These are phyloP conservation scores for Dipodomys ordii DNA, from an alignment of 2,113 vertebrate species.

Conservation along the genomic window DNA sequence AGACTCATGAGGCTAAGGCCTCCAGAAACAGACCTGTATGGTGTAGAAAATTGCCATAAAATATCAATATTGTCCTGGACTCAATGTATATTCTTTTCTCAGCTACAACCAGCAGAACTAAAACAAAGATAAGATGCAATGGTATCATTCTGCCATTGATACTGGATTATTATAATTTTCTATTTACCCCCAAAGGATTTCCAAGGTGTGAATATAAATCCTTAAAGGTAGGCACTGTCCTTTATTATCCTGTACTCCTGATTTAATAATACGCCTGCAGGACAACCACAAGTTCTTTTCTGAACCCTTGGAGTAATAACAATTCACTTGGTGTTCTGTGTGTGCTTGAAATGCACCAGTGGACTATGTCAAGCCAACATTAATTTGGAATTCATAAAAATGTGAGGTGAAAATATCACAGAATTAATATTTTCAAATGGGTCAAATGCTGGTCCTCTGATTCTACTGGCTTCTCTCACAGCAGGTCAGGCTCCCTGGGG, in stretches of 20 bases:
- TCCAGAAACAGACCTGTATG: not conserved
- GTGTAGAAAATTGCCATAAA: not conserved
- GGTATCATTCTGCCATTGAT: not conserved
- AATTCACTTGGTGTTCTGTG: not conserved
- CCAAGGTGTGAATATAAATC: not conserved
- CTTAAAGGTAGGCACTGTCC: not conserved
- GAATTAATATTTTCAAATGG: not conserved
- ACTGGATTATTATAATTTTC: not conserved
- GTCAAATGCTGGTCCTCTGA: not conserved
- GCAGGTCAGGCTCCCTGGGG: no score
- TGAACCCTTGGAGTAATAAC: not conserved
- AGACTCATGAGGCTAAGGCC: not conserved
- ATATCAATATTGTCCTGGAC: not conserved
- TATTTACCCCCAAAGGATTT: not conserved
- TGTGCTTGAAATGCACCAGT: not conserved
- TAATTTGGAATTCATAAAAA: not conserved
- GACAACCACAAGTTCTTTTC: not conserved
- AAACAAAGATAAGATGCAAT: not conserved
- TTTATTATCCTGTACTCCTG: not conserved
- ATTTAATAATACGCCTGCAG: not conserved
- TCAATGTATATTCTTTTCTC: slow-evolving; percentile 21
- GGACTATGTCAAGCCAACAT: not conserved
- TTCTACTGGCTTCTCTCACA: not conserved
- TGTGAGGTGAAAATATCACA: not conserved
- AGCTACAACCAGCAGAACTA: not conserved